Percentiles rank a stretch among this genome's conserved stretches.
Evolutionary conservation across 1,140 invertebrate genomes (phyloP).

Genomic region (Lethocerus indicus): DNA sequence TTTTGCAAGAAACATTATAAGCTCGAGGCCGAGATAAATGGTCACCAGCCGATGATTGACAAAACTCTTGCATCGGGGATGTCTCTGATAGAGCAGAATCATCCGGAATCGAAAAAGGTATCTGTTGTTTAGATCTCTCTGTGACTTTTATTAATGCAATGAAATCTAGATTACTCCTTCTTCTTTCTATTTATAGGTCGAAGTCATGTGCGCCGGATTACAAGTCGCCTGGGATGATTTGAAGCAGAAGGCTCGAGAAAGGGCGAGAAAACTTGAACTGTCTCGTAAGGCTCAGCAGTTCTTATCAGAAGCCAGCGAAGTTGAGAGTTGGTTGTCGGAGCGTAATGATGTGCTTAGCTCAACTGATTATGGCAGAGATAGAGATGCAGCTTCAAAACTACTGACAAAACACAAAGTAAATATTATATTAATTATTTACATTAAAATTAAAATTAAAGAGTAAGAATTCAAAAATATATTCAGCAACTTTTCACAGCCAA

Average conservation of each 20-base stretch:
- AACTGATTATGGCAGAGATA: conserved; percentile 71
- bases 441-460: no score
- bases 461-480: no score
- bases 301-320: conserved; percentile 76
- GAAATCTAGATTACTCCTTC: no score
- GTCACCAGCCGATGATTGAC: conserved; percentile 66
- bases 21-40: conserved; percentile 66
- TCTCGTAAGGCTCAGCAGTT: conserved; percentile 80
- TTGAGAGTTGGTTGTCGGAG: conserved; percentile 84
- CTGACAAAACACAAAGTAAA: conserved; percentile 78
- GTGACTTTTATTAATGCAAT: no score
- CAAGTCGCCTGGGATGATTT: conserved; percentile 51
- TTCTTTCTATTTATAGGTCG: conserved; percentile 28
- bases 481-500: no score
- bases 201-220: conserved; percentile 42
- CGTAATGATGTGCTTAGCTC: conserved; percentile 64
- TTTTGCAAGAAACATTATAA: conserved; percentile 89
- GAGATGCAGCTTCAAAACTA: conserved; percentile 76
- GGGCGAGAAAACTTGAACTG: conserved; percentile 62
- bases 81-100: conserved; percentile 45
- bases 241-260: conserved; percentile 44
- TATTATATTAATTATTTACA: neutral
- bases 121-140: neutral
- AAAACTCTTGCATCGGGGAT: conserved; percentile 58
- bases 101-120: conserved; percentile 60